phyloP scores from a whole-genome alignment of 2,113 vertebrate species.

The Pseudopipra pipra region DNA sequence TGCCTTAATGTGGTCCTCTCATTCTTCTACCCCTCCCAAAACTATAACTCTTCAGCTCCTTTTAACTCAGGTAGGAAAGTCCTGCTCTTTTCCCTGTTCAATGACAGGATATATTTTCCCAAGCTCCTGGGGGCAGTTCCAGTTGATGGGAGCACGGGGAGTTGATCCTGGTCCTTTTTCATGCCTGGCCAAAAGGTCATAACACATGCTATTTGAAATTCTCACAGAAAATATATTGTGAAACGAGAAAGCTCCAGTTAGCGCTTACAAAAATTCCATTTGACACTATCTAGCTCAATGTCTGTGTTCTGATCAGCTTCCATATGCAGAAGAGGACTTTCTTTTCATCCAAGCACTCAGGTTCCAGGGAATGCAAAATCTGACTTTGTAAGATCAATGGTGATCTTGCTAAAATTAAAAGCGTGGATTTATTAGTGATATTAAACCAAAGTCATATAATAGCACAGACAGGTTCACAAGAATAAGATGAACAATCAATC shows the following conservation, averaged over 20 bases:
- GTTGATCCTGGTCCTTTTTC: neutral
- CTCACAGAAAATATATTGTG: neutral
- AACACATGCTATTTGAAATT: neutral
- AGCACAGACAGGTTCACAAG: neutral
- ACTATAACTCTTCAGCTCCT: neutral
- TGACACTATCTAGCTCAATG: neutral
- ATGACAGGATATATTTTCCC: neutral
- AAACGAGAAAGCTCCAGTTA: neutral
- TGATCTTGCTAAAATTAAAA: conserved; percentile 27
- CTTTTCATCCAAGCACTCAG: neutral
- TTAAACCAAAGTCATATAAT: conserved; percentile 2
- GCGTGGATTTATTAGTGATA: conserved; percentile 2
- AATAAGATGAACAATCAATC: conserved; percentile 3
- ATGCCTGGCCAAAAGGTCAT: neutral
- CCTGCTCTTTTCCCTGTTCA: neutral
- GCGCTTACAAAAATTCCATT: neutral
- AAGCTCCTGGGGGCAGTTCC: neutral
- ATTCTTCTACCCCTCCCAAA: neutral
- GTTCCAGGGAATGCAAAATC: neutral
- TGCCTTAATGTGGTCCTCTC: neutral
- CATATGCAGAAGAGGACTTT: neutral
- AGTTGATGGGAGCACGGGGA: neutral
- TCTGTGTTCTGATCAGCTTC: neutral
- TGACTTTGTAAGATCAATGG: neutral
- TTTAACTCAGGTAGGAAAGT: neutral